Conservation (phyloP, 1,140 invertebrate species). For the Cylas formicarius region DNA sequence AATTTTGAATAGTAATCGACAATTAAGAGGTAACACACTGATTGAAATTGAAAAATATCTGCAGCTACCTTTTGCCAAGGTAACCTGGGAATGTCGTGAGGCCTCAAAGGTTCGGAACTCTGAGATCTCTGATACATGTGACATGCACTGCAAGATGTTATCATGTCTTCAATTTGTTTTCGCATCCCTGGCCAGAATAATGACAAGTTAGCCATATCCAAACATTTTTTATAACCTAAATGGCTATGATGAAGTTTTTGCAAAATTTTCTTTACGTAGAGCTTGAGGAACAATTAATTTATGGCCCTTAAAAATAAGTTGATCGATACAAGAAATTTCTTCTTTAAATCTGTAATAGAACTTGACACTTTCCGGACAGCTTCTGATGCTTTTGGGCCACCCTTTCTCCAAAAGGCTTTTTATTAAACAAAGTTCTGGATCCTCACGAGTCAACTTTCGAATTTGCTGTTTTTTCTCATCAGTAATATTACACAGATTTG, state of each 20-base stretch:
- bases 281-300: conserved; percentile 36
- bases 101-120: conserved; percentile 30
- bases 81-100: conserved; percentile 30
- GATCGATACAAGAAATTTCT: conserved; percentile 29
- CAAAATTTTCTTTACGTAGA: conserved; percentile 33
- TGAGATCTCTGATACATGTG: conserved; percentile 29
- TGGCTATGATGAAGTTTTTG: no score
- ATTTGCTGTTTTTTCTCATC: conserved; percentile 28
- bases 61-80: conserved; percentile 34
- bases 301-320: conserved; percentile 33
- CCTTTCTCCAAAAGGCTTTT: conserved; percentile 31
- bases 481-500: conserved; percentile 17
- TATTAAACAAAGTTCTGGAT: conserved; percentile 29
- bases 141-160: conserved; percentile 41
- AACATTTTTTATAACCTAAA: conserved; percentile 40
- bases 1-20: conserved; percentile 39
- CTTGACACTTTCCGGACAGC: conserved; percentile 20
- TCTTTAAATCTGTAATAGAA: conserved; percentile 16
- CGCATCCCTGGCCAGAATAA: conserved; percentile 34
- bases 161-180: conserved; percentile 41
- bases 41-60: conserved; percentile 34
- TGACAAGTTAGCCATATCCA: conserved; percentile 7
- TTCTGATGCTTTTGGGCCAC: conserved; percentile 38
- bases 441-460: conserved; percentile 27
- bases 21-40: conserved; percentile 35